Evolutionary conservation across 2,797 vertebrate genomes (phyloP).

Genomic region (Balearica regulorum): DNA sequence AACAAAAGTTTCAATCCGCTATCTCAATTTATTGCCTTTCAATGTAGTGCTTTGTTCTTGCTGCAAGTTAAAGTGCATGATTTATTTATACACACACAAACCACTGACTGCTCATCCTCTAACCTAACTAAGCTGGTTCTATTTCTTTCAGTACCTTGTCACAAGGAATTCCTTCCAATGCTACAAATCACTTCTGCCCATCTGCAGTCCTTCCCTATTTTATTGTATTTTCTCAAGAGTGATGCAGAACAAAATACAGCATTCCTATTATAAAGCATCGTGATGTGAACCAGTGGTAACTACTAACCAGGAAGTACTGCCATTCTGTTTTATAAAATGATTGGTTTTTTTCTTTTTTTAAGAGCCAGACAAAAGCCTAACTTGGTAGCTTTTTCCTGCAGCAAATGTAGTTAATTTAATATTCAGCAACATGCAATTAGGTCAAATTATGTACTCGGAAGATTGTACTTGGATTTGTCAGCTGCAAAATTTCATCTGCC

Average conservation of each 20-base stretch:
- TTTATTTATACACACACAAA: not conserved
- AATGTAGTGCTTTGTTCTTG: not conserved
- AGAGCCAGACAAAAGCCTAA: not conserved
- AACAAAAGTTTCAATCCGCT: not conserved
- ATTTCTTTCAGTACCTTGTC: not conserved
- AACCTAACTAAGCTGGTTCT: not conserved
- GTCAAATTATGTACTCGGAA: not conserved
- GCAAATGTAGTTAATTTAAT: not conserved
- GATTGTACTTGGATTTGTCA: not conserved
- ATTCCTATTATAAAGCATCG: not conserved
- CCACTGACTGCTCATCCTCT: not conserved
- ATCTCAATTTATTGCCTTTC: not conserved
- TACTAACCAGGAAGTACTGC: not conserved
- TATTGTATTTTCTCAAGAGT: not conserved
- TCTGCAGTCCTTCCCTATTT: not conserved
- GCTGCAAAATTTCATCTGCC: not conserved
- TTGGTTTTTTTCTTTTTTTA: not conserved
- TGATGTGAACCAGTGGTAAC: not conserved
- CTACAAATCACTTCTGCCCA: not conserved
- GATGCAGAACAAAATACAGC: not conserved
- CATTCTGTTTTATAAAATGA: not conserved
- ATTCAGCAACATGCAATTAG: constrained; percentile 8
- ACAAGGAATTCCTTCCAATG: not conserved
- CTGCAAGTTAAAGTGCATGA: not conserved
- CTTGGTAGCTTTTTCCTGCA: not conserved